Conservation (phyloP, 2,113 vertebrate genomes). For the Entosphenus tridentatus region DNA sequence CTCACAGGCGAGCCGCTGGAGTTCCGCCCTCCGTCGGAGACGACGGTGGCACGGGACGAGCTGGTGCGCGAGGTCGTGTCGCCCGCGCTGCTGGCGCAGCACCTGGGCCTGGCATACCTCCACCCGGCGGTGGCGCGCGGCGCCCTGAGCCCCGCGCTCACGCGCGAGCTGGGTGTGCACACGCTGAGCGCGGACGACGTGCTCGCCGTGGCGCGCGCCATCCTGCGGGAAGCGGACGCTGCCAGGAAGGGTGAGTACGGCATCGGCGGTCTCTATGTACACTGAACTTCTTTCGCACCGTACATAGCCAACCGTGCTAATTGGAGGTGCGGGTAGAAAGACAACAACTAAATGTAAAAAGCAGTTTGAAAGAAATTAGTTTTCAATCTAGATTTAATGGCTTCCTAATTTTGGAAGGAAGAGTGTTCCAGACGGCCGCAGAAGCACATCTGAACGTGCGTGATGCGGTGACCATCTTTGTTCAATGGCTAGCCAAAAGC, state of each 20-base stretch:
- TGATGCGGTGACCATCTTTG: too few relatives aligned
- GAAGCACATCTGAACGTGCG: too few relatives aligned
- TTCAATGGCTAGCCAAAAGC: too few relatives aligned
- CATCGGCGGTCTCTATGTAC: too few relatives aligned
- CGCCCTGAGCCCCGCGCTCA: slow-evolving; percentile 20
- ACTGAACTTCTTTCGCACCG: too few relatives aligned
- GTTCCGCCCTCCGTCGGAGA: slow-evolving; percentile 31
- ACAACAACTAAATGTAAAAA: too few relatives aligned
- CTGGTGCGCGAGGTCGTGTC: slow-evolving; percentile 30
- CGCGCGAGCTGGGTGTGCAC: slow-evolving; percentile 26
- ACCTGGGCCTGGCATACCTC: slow-evolving; percentile 33
- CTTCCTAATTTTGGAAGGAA: too few relatives aligned
- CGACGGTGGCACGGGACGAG: slow-evolving; percentile 26
- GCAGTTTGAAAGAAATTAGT: too few relatives aligned
- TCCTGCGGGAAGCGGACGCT: slow-evolving; percentile 21
- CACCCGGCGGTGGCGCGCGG: slow-evolving; percentile 22
- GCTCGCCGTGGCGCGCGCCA: slow-evolving; percentile 27
- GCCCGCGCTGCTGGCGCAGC: slow-evolving; percentile 21
- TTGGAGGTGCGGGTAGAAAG: too few relatives aligned
- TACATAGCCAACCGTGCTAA: too few relatives aligned
- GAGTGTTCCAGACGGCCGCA: too few relatives aligned
- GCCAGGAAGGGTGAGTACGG: not conserved
- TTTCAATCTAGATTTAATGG: too few relatives aligned
- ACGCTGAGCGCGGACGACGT: slow-evolving; percentile 23
- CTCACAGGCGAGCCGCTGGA: slow-evolving; percentile 20